phyloP scores from a whole-genome alignment of 2,113 vertebrate species.

The Nothocercus julius region DNA sequence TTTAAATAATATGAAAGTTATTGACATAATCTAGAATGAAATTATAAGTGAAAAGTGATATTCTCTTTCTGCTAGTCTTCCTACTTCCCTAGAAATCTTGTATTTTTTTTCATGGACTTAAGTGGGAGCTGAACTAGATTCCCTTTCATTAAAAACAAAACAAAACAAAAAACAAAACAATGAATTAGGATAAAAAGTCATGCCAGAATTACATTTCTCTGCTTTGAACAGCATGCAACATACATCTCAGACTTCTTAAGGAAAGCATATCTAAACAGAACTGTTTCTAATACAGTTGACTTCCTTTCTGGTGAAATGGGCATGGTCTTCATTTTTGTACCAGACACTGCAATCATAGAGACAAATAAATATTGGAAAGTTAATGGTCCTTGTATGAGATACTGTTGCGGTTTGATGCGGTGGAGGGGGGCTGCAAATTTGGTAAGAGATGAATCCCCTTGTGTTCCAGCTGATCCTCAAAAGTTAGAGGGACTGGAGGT shows the following conservation, averaged over 20 bases:
- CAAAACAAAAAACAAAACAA: background rate
- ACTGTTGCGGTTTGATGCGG: no score
- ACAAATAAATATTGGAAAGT: background rate
- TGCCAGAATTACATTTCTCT: background rate
- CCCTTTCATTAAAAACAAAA: background rate
- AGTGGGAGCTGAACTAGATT: background rate
- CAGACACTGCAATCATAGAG: background rate
- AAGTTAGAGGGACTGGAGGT: no score
- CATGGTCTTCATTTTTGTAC: background rate
- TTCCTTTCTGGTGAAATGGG: background rate
- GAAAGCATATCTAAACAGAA: background rate
- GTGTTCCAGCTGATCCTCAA: no score
- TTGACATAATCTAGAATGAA: background rate
- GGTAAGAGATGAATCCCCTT: no score
- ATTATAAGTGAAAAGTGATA: background rate
- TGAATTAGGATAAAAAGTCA: background rate
- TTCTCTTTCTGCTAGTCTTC: background rate
- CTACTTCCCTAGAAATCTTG: background rate
- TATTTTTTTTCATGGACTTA: background rate
- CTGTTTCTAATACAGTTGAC: background rate
- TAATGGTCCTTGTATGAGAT: background rate
- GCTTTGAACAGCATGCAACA: background rate
- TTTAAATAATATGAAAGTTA: background rate
- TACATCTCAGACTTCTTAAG: background rate
- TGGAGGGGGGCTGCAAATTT: no score